Evolutionary conservation across 1,140 invertebrate species (phyloP).

Genomic region (Papilio polytes): DNA sequence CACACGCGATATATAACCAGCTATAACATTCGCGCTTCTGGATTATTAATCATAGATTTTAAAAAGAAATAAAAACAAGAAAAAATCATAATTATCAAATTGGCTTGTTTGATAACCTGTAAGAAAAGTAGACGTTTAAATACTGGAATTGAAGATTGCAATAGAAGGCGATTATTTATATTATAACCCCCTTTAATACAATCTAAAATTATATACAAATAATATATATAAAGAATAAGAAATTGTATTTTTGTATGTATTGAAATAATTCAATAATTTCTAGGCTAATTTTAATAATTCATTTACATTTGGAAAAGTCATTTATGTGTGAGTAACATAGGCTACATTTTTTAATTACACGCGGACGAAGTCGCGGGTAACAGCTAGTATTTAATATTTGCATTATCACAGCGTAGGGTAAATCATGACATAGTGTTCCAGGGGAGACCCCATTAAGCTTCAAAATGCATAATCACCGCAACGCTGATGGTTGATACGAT

Average conservation of each 20-base stretch:
- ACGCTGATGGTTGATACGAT: constrained; percentile 60
- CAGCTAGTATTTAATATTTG: neutral
- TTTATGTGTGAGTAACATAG: too few relatives aligned
- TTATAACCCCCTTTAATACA: neutral
- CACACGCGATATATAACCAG: constrained; percentile 1
- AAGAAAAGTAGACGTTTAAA: neutral
- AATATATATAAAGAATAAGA: too few relatives aligned
- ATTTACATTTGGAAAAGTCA: too few relatives aligned
- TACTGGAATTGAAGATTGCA: too few relatives aligned
- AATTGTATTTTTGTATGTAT: too few relatives aligned
- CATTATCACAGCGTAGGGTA: constrained; percentile 5
- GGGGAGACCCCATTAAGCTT: constrained; percentile 52
- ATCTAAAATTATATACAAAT: neutral
- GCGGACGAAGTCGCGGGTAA: neutral
- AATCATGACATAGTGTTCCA: constrained; percentile 53
- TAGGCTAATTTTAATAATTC: too few relatives aligned
- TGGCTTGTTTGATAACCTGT: neutral
- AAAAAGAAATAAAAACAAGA: neutral
- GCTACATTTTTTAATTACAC: too few relatives aligned
- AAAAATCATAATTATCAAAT: neutral
- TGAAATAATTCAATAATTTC: too few relatives aligned
- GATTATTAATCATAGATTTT: neutral
- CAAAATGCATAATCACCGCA: constrained; percentile 71
- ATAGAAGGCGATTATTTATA: neutral
- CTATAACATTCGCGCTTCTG: neutral